Evolutionary conservation across 2,888 invertebrate species (phyloP).

Genomic region (Meloe dianella): DNA sequence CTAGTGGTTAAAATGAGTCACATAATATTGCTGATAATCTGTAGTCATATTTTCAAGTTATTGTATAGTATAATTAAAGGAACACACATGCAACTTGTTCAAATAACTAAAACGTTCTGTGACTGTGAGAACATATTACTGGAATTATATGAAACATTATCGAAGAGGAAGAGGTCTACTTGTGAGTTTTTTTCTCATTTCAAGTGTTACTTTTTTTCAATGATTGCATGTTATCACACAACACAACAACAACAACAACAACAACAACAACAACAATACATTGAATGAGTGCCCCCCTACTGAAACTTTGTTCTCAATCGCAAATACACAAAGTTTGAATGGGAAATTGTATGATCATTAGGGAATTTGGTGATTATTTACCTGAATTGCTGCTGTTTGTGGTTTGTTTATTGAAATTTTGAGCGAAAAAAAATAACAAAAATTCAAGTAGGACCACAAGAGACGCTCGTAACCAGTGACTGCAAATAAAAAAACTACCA

Average conservation of each 20-base stretch:
- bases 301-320: neutral
- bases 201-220: slow-evolving; percentile 6
- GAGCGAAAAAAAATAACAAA: neutral
- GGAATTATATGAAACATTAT: neutral
- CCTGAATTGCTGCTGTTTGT: neutral
- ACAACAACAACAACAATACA: slow-evolving; percentile 3
- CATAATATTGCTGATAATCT: slow-evolving; percentile 54
- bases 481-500: neutral
- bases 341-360: neutral
- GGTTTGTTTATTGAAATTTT: neutral
- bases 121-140: neutral
- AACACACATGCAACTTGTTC: slow-evolving; percentile 9
- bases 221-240: slow-evolving; percentile 11
- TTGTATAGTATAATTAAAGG: neutral
- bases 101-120: neutral
- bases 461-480: neutral
- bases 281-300: neutral
- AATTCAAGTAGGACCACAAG: neutral
- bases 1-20: slow-evolving; percentile 55
- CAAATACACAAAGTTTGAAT: neutral
- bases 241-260: too few species aligned
- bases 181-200: neutral
- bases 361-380: neutral
- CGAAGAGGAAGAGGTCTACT: neutral
- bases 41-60: slow-evolving; percentile 43